Percentiles rank a stretch among this genome's conserved stretches.
Evolutionary conservation across 1,140 invertebrate species (phyloP).

Genomic region (Sweltsa coloradensis): DNA sequence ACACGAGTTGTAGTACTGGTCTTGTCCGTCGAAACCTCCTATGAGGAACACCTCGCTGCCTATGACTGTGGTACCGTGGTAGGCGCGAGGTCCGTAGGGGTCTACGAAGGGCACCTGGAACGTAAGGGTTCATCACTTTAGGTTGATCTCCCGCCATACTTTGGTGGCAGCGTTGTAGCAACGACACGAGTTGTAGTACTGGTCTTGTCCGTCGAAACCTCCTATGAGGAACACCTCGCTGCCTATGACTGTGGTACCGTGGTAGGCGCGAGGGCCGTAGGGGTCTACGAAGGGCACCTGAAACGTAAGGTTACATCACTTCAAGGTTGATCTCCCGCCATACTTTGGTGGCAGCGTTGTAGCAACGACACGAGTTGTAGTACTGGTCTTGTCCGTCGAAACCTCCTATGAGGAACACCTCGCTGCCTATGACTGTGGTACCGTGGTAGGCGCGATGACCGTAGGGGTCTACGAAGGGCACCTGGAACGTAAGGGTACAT

Average conservation of each 20-base stretch:
- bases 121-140: no score
- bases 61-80: slow-evolving; percentile 47
- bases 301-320: no score
- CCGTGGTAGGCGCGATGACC: slow-evolving; percentile 37
- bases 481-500: no score
- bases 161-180: slow-evolving; percentile 45
- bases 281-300: no score
- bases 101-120: no score
- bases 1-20: slow-evolving; percentile 37
- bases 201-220: slow-evolving; percentile 39
- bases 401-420: slow-evolving; percentile 57
- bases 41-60: slow-evolving; percentile 31
- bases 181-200: slow-evolving; percentile 37
- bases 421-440: slow-evolving; percentile 33
- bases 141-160: slow-evolving; percentile 46
- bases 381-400: slow-evolving; percentile 49
- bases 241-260: slow-evolving; percentile 39
- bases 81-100: no score
- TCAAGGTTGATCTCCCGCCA: slow-evolving; percentile 53
- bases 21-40: slow-evolving; percentile 41
- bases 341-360: slow-evolving; percentile 44
- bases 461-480: slow-evolving; percentile 12
- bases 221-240: slow-evolving; percentile 35
- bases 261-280: slow-evolving; percentile 65
- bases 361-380: slow-evolving; percentile 50